Conservation (phyloP, 1,140 invertebrate species). For the Pseudomyrmex gracilis region DNA sequence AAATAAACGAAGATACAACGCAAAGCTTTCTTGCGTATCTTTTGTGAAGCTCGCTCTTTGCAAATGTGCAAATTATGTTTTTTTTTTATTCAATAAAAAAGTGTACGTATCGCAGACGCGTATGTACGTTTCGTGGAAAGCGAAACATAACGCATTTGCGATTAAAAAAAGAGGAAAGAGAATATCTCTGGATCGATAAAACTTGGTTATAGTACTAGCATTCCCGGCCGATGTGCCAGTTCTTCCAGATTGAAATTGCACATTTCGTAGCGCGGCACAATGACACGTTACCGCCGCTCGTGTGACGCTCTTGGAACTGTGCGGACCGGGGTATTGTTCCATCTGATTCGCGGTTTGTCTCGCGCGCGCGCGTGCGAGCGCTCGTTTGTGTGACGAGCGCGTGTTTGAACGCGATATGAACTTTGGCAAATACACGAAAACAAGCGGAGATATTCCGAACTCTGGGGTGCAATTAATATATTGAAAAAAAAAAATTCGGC, state of each 20-base stretch:
- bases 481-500: conserved; percentile 8
- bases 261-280: conserved; percentile 2
- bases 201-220: conserved; percentile 24
- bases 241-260: conserved; percentile 34
- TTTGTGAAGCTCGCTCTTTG: neutral
- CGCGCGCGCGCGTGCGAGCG: no score
- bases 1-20: neutral
- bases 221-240: conserved; percentile 8
- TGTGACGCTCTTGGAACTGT: conserved; percentile 10
- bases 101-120: no score
- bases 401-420: conserved; percentile 44
- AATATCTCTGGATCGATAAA: conserved; percentile 32
- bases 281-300: conserved; percentile 9
- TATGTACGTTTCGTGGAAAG: conserved; percentile 4
- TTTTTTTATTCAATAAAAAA: neutral
- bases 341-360: conserved; percentile 32
- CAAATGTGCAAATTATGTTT: neutral
- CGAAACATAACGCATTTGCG: conserved; percentile 21
- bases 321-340: conserved; percentile 26
- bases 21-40: conserved; percentile 6
- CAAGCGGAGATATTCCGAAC: conserved; percentile 10
- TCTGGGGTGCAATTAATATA: neutral
- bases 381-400: neutral
- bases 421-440: conserved; percentile 10
- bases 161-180: conserved; percentile 19